Base-by-base conservation (phyloP, 2,888 invertebrate genomes). In the Cyclophora punctaria region DNA sequence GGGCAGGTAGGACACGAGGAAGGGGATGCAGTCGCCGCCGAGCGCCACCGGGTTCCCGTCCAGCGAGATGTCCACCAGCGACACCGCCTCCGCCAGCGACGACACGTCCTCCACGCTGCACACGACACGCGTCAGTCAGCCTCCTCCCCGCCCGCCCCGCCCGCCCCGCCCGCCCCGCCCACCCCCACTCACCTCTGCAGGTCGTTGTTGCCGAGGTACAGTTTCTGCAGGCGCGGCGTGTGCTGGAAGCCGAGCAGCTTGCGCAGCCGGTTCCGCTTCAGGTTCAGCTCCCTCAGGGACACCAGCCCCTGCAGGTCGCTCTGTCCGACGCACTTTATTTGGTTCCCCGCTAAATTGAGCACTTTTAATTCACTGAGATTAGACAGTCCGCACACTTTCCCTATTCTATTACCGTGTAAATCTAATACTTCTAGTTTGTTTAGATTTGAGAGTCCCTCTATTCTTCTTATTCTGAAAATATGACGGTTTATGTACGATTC, bases 291-390 rank as follows among this genome's bases (percentile, higher is more conserved):
- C 58, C 94, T 93, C 42, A 98, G 80, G 3, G 94, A 92, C 35
- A 90, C 83, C 54, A 98, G 83, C 0, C 96, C 97, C 58, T 91
- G 90, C 51, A 98, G 91, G 72, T 97, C 96, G 52, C 92, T 91
- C 55, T 90, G 90, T 45, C 94, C 93, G 49, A 98, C 92, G 62
- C 90, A 90, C 61, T 93, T 91, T 49, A 98, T 93, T 75, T 95
- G 94, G 85, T 98, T 98, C 34, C 97, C 97, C 46, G 98, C 97
- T 67, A 98, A 90, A 85, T 98, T 98, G 47, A 98, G 90, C 7
- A 98, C 97, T 82, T 97, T 95, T 48, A 98, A 83, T 64, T 96
- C 94, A 48, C 86, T 88, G 56, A 96, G 90, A 66, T 86, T 90
- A 41, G 90, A 88, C 59, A 96, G 83, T 46, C 95, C 95, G 48